Evolutionary conservation across 2,888 invertebrate genomes (phyloP).

Genomic region (Patella ulyssiponensis): DNA sequence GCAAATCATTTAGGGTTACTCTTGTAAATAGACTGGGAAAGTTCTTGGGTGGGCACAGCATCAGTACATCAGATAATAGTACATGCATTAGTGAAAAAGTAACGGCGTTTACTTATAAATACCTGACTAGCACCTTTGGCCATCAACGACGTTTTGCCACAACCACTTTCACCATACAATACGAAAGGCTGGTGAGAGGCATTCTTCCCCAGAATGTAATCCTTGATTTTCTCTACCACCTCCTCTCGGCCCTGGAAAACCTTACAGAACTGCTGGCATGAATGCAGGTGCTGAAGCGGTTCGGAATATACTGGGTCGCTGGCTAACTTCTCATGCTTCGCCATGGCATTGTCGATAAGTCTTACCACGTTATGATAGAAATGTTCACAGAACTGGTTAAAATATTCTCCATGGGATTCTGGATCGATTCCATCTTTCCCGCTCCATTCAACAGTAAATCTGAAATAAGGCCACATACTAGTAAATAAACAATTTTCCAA

Average conservation of each 20-base stretch:
- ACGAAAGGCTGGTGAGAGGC: slow-evolving; percentile 88
- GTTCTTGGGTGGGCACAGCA: too few species aligned
- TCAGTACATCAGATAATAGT: too few species aligned
- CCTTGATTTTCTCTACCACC: slow-evolving; percentile 76
- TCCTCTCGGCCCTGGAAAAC: slow-evolving; percentile 94
- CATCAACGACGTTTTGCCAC: slow-evolving; percentile 96
- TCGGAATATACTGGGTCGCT: slow-evolving; percentile 64
- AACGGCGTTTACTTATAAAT: background rate
- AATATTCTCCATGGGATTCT: slow-evolving; percentile 93
- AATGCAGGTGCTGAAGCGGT: slow-evolving; percentile 85
- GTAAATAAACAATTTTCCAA: background rate
- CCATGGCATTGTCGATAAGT: slow-evolving; percentile 93
- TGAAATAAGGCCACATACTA: slow-evolving; percentile 12
- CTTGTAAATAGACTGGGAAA: too few species aligned
- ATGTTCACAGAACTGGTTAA: slow-evolving; percentile 93
- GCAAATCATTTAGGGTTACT: too few species aligned
- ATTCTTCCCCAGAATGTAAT: slow-evolving; percentile 73
- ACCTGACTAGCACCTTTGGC: slow-evolving; percentile 86
- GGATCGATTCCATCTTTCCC: slow-evolving; percentile 89
- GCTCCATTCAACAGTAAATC: slow-evolving; percentile 92
- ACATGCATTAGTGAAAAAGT: too few species aligned
- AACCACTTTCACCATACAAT: slow-evolving; percentile 95
- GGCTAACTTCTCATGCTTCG: slow-evolving; percentile 93
- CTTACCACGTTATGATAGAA: slow-evolving; percentile 82
- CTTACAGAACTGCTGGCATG: slow-evolving; percentile 88